Base-by-base conservation (phyloP, 30 jellyfish, hydroid and myxozoan species). In the Aurelia aurita complex sp. Pacific region DNA sequence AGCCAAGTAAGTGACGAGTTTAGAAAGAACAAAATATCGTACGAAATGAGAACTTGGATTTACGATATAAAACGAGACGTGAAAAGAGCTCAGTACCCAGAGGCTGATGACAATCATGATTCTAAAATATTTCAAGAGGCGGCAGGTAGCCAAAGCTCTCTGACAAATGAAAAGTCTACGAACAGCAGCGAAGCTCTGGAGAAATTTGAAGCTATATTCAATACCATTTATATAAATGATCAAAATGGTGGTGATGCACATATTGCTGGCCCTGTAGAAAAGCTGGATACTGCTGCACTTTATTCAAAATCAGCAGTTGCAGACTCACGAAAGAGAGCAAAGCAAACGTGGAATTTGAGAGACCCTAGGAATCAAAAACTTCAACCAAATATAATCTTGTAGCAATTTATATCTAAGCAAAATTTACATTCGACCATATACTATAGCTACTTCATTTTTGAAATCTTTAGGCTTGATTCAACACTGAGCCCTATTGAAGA, bases 361-460 rank as follows among this genome's bases (percentile, higher is more conserved):
- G 90, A 81, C 67, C 83, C 90, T 3, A 81, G 90, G 52, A 81
- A 81, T 36, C 18, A 40, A 32, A 81, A 81, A 38, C 74, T 81
- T n/a, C 70, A 81, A 40, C 83, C 90, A 46, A 16, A 65, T 2
- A 34, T 80, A n/a, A 32, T 51, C 19, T 82, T 65, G 23, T 80
- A 80, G 36, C 36, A 46, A 46, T 46, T 46, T 9, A 9, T 46
- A 46, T 46, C 14, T 9, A 1, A 4, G 8, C 2, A 46, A 46
- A 46, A 6, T 7, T 8, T 9, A 46, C 57, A 46, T 46, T 46
- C 8, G 14, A 46, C 14, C 8, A 46, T 46, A 2, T 46, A 14
- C 57, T 46, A 0, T 46, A 46, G 14, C 57, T 6, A 46, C 2
- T 6, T 46, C 8, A 9, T 46, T 6, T 40, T 46, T 6, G 14